Evolutionary conservation across 2,113 vertebrate genomes (phyloP).

Genomic region (Aramus guarauna): DNA sequence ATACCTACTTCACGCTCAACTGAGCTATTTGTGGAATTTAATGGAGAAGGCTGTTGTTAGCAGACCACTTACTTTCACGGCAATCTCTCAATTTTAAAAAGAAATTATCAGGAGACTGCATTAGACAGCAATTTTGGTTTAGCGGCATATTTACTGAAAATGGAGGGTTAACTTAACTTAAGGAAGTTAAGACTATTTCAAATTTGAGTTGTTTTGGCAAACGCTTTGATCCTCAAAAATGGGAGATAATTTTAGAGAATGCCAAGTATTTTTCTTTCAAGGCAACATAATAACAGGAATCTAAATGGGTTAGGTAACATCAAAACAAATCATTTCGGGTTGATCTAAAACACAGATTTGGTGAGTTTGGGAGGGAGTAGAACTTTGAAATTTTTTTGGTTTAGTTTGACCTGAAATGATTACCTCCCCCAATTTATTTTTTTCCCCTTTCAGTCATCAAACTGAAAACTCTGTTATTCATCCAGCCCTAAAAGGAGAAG

Average conservation of each 20-base stretch:
- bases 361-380: neutral
- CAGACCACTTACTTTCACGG: neutral
- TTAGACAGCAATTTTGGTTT: neutral
- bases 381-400: neutral
- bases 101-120: neutral
- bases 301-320: neutral
- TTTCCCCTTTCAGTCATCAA: neutral
- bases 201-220: neutral
- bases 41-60: neutral
- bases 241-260: neutral
- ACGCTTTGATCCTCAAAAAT: neutral
- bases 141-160: neutral
- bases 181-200: neutral
- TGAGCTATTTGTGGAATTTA: neutral
- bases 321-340: neutral
- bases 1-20: neutral
- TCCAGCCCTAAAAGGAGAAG: neutral
- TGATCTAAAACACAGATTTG: neutral
- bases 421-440: rapidly evolving
- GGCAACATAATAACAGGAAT: neutral
- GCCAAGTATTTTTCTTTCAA: neutral
- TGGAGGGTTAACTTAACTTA: neutral
- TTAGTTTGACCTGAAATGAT: neutral
- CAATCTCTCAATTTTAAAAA: no score
- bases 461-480: neutral